phyloP scores from a whole-genome alignment of 1,140 invertebrate genomes.

The Cephus cinctus region DNA sequence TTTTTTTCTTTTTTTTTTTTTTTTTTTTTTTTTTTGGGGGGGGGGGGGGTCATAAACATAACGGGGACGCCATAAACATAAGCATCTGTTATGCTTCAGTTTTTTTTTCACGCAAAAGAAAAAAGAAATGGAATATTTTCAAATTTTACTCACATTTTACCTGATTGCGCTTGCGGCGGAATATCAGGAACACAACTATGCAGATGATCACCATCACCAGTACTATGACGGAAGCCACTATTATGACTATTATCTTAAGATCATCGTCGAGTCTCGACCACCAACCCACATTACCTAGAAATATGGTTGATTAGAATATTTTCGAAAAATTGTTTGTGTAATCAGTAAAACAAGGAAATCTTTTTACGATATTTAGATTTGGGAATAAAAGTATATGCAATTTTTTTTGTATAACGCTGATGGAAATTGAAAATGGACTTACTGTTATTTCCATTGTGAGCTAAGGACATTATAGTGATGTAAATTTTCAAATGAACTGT shows the following conservation, averaged over 20 bases:
- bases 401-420: too few species aligned
- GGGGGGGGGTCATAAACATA: not conserved
- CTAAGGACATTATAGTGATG: slow-evolving; percentile 24
- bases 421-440: slow-evolving; percentile 18
- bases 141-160: slow-evolving; percentile 89
- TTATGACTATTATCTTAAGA: slow-evolving; percentile 74
- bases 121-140: too few species aligned
- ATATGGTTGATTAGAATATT: slow-evolving; percentile 9
- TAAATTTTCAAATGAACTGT: too few species aligned
- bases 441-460: slow-evolving; percentile 34
- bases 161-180: slow-evolving; percentile 72
- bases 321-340: slow-evolving; percentile 7
- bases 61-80: slow-evolving; percentile 5
- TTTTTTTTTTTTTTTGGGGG: too few species aligned
- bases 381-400: too few species aligned
- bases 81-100: too few species aligned
- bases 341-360: slow-evolving; percentile 13
- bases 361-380: slow-evolving; percentile 17
- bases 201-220: slow-evolving; percentile 78
- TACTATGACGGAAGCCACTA: slow-evolving; percentile 71
- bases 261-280: slow-evolving; percentile 74
- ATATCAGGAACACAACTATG: slow-evolving; percentile 79
- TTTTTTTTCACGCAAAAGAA: slow-evolving; percentile 9
- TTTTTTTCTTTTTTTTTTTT: slow-evolving; percentile 6
- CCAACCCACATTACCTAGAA: slow-evolving; percentile 69